Conservation (phyloP, 2,113 vertebrate species). For the Alosa alosa region DNA sequence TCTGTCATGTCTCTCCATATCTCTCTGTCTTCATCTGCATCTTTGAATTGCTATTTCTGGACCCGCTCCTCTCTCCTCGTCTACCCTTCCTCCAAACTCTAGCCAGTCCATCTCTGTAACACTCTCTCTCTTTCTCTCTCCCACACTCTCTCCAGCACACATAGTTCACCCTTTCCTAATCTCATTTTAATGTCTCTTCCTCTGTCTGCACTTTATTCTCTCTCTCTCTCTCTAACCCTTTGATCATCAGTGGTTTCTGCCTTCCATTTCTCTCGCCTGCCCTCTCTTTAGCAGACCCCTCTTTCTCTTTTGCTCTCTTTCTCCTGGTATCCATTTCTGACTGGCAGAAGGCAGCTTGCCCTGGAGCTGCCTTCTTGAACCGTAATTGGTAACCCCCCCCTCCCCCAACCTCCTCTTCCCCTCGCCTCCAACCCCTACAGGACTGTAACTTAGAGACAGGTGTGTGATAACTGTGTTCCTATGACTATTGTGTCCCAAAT, state of each 20-base stretch:
- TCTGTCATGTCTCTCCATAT: not conserved
- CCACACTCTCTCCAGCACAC: not conserved
- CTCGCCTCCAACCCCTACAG: constrained; percentile 7
- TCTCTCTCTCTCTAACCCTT: not conserved
- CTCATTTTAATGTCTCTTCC: constrained; percentile 9
- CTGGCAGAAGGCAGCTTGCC: constrained; percentile 29
- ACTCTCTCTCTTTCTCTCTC: not conserved
- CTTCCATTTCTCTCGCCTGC: not conserved
- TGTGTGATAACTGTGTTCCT: too few relatives aligned
- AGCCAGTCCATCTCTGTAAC: not conserved
- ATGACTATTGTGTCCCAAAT: too few relatives aligned
- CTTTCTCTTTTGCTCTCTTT: constrained; percentile 17
- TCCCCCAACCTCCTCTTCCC: not conserved
- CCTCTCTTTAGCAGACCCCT: not conserved
- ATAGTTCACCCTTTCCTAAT: not conserved
- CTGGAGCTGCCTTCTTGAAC: constrained; percentile 22
- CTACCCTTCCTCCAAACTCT: not conserved
- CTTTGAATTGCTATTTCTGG: constrained; percentile 7
- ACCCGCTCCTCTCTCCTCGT: not conserved
- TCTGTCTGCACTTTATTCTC: constrained; percentile 1
- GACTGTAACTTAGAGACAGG: constrained; percentile 7
- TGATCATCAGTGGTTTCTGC: not conserved
- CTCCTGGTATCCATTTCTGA: not conserved
- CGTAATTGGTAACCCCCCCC: constrained; percentile 30
- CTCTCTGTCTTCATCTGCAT: constrained; percentile 1